Evolutionary conservation across 1,140 invertebrate species (phyloP), one percentile per base, ranked within the genome.

Genomic region (Trigoniulus corallinus): DNA sequence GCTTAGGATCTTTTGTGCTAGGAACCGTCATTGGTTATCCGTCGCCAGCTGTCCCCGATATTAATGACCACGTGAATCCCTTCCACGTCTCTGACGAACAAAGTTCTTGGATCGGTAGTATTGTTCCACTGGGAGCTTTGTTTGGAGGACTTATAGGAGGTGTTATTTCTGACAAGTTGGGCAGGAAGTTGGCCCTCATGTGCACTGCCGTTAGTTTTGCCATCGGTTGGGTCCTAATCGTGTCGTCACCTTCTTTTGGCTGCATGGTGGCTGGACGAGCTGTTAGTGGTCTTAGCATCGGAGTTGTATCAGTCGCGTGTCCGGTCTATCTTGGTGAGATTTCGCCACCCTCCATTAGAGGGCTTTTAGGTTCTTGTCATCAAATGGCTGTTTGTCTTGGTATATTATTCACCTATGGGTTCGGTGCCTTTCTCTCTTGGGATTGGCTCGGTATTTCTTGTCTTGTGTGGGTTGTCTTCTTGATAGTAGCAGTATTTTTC

Each of bases 1-100:
- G n/a, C 10, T 54, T 74, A 58, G 67, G 72, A 10, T 74, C 73
- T 57, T 64, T 75, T 15, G 71, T 69, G 41, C 73, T 73, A 26
- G 74, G 74, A 1, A 56, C 73, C 21, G 71, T 74, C 12, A 58
- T 84, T 57, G 82, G 77, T 42, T 87, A 83, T 82, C 81, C 81
- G 0, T 84, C 82, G 10, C 81, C 82, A 0, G 66, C 78, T 13
- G 67, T 76, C 2, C 67, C 73, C 1, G 77, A 77, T 59, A 62
- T 84, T 7, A 61, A 70, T 41, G 7, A 7, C 7, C 27, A 48
- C 18, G 40, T 43, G 7, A 46, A 39, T 23, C 41, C 13, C 20
- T 53, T 58, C 3, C 24, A 23, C 13, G 13, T 41, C 46, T 67
- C 75, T 75, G 34, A 41, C 23, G 22, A 52, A 3, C 43, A 61